These are phyloP conservation scores for Spodoptera exigua DNA, from an alignment of 2,888 invertebrate genomes.

Conservation along the genomic window DNA sequence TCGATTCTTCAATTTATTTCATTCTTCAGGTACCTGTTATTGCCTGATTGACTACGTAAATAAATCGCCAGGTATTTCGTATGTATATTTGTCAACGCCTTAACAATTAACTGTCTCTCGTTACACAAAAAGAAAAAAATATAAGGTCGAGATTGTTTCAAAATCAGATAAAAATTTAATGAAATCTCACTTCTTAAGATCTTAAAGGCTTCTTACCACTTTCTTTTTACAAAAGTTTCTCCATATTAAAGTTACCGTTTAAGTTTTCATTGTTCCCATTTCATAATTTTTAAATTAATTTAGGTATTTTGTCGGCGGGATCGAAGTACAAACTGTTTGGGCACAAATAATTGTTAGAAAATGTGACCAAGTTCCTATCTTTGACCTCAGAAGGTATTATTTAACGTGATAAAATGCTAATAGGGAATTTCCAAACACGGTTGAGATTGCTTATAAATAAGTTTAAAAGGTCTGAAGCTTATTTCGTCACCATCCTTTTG, in stretches of 20 bases:
- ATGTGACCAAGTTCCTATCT: constrained; percentile 1
- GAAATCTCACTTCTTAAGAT: constrained; percentile 30
- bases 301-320: constrained; percentile 10
- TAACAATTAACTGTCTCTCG: too few species aligned
- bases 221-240: constrained; percentile 31
- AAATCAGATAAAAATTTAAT: constrained; percentile 35
- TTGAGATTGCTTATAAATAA: too few species aligned
- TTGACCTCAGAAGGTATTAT: not conserved
- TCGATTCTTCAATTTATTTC: too few species aligned
- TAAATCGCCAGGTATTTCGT: too few species aligned
- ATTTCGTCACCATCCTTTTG: constrained; percentile 1
- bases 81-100: too few species aligned
- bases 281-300: constrained; percentile 31
- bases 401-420: not conserved
- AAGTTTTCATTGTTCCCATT: constrained; percentile 26
- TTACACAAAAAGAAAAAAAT: constrained; percentile 1
- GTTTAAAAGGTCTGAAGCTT: not conserved
- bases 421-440: not conserved
- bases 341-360: not conserved
- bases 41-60: too few species aligned
- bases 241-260: constrained; percentile 32
- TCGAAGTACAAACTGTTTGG: constrained; percentile 11
- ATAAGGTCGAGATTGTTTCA: constrained; percentile 23
- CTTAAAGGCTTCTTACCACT: constrained; percentile 30
- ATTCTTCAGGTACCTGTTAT: too few species aligned